Conservation (phyloP, 1,140 invertebrate genomes). For the Zaprionus taronus region DNA sequence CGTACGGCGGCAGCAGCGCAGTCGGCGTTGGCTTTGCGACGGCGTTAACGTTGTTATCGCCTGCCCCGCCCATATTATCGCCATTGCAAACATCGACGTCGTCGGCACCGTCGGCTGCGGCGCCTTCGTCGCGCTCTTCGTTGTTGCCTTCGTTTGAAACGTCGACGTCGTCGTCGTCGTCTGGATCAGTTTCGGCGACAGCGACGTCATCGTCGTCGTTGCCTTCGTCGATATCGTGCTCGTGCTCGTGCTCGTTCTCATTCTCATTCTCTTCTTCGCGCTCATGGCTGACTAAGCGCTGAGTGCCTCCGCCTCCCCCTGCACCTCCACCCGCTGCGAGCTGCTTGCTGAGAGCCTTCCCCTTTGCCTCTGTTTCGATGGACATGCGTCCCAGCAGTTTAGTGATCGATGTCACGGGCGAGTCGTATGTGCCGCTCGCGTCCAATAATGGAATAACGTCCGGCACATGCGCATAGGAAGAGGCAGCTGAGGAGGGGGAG, state of each 20-base stretch:
- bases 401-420: constrained; percentile 45
- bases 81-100: constrained; percentile 49
- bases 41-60: constrained; percentile 86
- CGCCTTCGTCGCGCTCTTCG: constrained; percentile 22
- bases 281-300: constrained; percentile 41
- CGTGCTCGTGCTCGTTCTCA: constrained; percentile 24
- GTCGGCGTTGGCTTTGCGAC: constrained; percentile 16
- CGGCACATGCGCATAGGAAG: constrained; percentile 41
- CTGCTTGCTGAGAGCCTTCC: constrained; percentile 35
- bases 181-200: constrained; percentile 26
- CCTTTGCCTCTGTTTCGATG: constrained; percentile 23
- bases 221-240: constrained; percentile 26
- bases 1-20: constrained; percentile 38
- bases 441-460: constrained; percentile 64
- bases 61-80: constrained; percentile 80
- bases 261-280: constrained; percentile 16
- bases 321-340: constrained; percentile 23
- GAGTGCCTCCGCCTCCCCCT: constrained; percentile 18
- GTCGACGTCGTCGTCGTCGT: constrained; percentile 38
- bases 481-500: neutral
- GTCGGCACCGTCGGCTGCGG: constrained; percentile 30
- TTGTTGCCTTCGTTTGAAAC: constrained; percentile 39
- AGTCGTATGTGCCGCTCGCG: constrained; percentile 27
- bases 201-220: constrained; percentile 25
- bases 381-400: constrained; percentile 63